Evolutionary conservation across 2,797 vertebrate species (phyloP), one percentile per base, ranked within the genome.

Genomic region (Erpetoichthys calabaricus): DNA sequence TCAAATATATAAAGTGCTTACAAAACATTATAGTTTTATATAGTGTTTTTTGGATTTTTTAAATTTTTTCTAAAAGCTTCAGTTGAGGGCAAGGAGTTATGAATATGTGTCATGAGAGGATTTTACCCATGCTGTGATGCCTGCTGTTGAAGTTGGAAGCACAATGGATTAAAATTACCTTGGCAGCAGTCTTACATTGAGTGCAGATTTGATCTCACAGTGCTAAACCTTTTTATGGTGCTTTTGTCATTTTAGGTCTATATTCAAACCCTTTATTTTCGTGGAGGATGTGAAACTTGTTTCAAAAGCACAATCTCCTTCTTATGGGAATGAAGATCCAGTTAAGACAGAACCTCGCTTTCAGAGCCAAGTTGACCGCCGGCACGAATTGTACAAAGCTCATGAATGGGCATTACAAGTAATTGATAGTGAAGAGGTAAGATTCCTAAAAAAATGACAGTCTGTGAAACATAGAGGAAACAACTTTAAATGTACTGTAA

Each of bases 241-340:
- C 2, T 25, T 25, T 25, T 25, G 25, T 25, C 25, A 6, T 4
- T 68, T 65, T 65, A 86, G 84, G 75, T 86, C 83, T 57, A 74
- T 85, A 76, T 87, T 86, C 77, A 87, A 87, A 64, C 85, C 85
- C 60, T 87, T 87, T 68, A 84, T 87, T 75, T 87, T 87, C 68
- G 85, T 85, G 1, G 79, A 84, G 47, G 73, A 83, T 42, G 79
- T 87, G 7, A 87, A 86, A 67, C 73, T 65, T 55, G 80, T 86
- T 58, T 78, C 81, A 56, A 86, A 86, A 70, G 69, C 76, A 10
- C 80, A 81, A 61, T 84, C 83, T 46, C 84, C 84, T 56, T 72
- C 72, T 61, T 80, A 82, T 51, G 83, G 81, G 55, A 67, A 77
- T 0, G 68, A 77, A 2, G 80, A 85, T 60, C 80, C 82, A 61